Percentiles rank a stretch among this genome's conserved stretches.
These are phyloP conservation scores for Rhagium mordax DNA, from an alignment of 2,888 invertebrate genomes.

Conservation along the genomic window DNA sequence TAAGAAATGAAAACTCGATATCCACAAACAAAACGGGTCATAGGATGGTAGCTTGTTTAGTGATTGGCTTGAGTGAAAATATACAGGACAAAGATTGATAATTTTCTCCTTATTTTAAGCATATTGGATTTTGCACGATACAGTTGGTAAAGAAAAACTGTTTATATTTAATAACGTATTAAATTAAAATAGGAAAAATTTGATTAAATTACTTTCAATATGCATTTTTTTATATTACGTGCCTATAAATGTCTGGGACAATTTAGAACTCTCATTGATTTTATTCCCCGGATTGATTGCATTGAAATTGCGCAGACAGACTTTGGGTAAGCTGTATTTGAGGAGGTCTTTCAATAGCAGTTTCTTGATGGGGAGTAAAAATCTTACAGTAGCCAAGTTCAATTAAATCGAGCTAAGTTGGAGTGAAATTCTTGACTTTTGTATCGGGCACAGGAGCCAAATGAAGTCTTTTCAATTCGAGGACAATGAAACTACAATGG, in stretches of 20 bases:
- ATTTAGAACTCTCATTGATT: neutral
- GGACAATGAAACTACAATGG: slow-evolving; percentile 62
- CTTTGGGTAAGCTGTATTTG: neutral
- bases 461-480: slow-evolving; percentile 66
- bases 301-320: neutral
- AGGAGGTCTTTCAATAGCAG: slow-evolving; percentile 1
- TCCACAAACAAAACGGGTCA: too few relatives aligned
- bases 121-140: too few relatives aligned
- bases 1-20: too few relatives aligned
- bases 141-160: too few relatives aligned
- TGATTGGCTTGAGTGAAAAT: too few relatives aligned
- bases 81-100: too few relatives aligned
- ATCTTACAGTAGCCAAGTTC: slow-evolving; percentile 64
- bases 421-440: slow-evolving; percentile 67
- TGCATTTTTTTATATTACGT: too few relatives aligned
- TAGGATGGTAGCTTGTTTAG: too few relatives aligned
- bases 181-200: too few relatives aligned
- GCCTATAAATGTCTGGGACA: neutral
- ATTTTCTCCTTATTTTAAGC: too few relatives aligned
- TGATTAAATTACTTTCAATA: too few relatives aligned
- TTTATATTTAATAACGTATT: too few relatives aligned
- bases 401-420: slow-evolving; percentile 61
- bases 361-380: slow-evolving; percentile 16
- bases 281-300: neutral
- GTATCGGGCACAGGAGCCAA: slow-evolving; percentile 66